These are phyloP conservation scores for Slavum lentiscoides DNA, from an alignment of 2,888 invertebrate species.

Conservation along the genomic window DNA sequence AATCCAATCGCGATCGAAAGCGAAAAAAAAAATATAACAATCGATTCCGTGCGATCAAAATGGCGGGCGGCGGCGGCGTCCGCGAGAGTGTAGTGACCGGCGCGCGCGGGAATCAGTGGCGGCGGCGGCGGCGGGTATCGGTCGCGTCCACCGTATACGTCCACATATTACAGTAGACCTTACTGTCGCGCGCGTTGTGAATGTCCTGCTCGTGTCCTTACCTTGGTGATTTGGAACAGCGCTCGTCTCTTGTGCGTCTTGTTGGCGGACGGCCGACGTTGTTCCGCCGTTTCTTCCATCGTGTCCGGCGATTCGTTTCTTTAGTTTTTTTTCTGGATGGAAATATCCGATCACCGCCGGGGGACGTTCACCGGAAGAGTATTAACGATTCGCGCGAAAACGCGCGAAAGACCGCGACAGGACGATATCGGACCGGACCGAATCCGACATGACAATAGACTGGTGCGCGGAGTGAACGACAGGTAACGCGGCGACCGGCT, in stretches of 20 bases:
- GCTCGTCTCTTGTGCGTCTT: constrained; percentile 60
- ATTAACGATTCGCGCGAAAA: too few species aligned
- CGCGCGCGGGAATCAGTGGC: constrained; percentile 10
- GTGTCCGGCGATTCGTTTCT: too few species aligned
- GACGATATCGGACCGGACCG: constrained; percentile 7
- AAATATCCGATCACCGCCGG: too few species aligned
- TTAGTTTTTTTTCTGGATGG: too few species aligned
- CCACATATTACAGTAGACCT: neutral
- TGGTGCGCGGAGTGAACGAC: constrained; percentile 52
- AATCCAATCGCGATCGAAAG: constrained; percentile 15
- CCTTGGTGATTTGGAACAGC: constrained; percentile 77
- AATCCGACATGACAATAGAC: constrained; percentile 30
- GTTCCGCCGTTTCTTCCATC: constrained; percentile 64
- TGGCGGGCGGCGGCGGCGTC: constrained; percentile 37
- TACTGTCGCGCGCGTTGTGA: neutral
- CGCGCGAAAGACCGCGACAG: neutral
- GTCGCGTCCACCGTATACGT: neutral
- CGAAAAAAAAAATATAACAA: neutral
- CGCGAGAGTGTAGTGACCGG: constrained; percentile 48
- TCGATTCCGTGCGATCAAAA: constrained; percentile 35
- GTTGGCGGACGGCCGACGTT: constrained; percentile 55
- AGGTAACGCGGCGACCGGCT: constrained; percentile 23
- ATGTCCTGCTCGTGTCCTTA: constrained; percentile 58
- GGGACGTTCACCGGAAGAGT: too few species aligned
- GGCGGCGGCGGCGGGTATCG: neutral